These are phyloP conservation scores for Temnothorax curvispinosus DNA, from an alignment of 1,140 invertebrate species.

Conservation along the genomic window DNA sequence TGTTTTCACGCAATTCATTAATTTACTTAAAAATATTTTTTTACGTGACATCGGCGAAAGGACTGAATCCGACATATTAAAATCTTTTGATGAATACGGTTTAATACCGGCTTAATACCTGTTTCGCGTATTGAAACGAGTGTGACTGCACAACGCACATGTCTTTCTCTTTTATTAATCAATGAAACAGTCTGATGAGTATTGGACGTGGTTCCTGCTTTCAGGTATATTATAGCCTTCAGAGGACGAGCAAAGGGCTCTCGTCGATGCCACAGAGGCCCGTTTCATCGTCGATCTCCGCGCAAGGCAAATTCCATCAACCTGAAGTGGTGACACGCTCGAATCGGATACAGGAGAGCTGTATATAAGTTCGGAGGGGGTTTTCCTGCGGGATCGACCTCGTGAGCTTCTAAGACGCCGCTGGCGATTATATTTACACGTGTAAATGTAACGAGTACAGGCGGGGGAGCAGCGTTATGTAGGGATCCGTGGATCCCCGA, in stretches of 20 bases:
- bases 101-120: neutral
- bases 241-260: constrained; percentile 87
- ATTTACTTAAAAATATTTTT: neutral
- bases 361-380: constrained; percentile 89
- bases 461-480: neutral
- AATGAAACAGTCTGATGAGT: neutral
- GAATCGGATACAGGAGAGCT: constrained; percentile 94
- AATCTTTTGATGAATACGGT: neutral
- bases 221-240: constrained; percentile 89
- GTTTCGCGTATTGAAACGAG: neutral
- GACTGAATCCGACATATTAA: neutral
- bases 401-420: constrained; percentile 47
- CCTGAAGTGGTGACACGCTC: constrained; percentile 93
- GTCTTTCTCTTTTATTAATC: neutral
- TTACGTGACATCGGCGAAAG: neutral
- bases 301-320: constrained; percentile 86
- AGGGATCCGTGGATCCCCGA: neutral
- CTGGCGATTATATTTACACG: constrained; percentile 58
- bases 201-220: constrained; percentile 44
- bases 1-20: neutral
- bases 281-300: constrained; percentile 79
- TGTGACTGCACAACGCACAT: neutral
- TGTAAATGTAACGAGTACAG: constrained; percentile 39
- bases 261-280: constrained; percentile 84
- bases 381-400: constrained; percentile 38